Percentiles rank a stretch among this genome's conserved stretches.
These are phyloP conservation scores for Boloria selene DNA, from an alignment of 2,888 invertebrate genomes.

Conservation along the genomic window DNA sequence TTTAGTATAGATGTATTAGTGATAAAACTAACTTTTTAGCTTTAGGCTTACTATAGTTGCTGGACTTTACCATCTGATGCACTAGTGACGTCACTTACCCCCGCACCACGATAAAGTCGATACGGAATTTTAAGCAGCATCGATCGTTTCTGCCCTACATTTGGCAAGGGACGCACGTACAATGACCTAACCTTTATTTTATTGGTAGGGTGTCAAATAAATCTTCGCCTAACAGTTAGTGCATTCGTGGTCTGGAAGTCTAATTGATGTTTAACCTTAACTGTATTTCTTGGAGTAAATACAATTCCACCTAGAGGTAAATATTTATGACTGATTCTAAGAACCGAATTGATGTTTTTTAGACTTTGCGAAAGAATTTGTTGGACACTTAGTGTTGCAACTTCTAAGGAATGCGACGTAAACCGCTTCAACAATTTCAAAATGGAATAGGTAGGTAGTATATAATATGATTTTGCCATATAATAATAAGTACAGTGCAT, in stretches of 20 bases:
- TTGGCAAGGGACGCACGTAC: conserved; percentile 42
- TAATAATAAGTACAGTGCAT: too few species aligned
- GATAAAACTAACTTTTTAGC: too few species aligned
- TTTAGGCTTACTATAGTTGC: not conserved
- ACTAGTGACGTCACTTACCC: conserved; percentile 42
- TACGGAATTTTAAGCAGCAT: conserved; percentile 73
- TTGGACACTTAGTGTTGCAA: too few species aligned
- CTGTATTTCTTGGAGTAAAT: conserved; percentile 10
- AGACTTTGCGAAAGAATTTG: not conserved
- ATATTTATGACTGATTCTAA: conserved; percentile 6
- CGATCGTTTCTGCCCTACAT: conserved; percentile 67
- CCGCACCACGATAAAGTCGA: conserved; percentile 54
- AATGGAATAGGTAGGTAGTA: too few species aligned
- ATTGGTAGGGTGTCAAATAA: conserved; percentile 46
- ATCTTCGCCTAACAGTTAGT: conserved; percentile 43
- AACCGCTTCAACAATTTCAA: too few species aligned
- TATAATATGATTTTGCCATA: too few species aligned
- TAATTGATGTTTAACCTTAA: conserved; percentile 50
- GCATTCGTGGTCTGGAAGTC: conserved; percentile 46
- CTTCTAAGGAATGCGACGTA: too few species aligned
- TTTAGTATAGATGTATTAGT: too few species aligned
- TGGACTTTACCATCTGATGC: not conserved
- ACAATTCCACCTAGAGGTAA: not conserved
- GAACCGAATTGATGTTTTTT: not conserved
- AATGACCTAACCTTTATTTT: conserved; percentile 43